Evolutionary conservation across 2,113 vertebrate genomes (phyloP).

Genomic region (Tor tambroides): DNA sequence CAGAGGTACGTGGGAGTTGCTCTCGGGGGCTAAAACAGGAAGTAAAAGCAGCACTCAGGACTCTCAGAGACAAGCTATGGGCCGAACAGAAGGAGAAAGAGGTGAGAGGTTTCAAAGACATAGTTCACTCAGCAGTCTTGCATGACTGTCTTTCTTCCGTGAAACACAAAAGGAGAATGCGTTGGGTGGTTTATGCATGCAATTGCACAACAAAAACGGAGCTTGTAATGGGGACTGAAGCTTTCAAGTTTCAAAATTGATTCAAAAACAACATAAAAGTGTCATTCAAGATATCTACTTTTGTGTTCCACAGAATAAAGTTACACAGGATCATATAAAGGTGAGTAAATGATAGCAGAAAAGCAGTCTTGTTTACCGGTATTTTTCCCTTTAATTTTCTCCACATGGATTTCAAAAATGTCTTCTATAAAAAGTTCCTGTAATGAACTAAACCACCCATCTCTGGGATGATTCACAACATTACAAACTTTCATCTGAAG

Average conservation of each 20-base stretch:
- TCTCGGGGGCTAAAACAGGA: slow-evolving; percentile 71
- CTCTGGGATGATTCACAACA: slow-evolving; percentile 16
- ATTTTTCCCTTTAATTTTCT: neutral
- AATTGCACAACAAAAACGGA: neutral
- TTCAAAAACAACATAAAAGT: neutral
- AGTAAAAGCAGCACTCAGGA: slow-evolving; percentile 67
- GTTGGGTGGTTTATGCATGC: neutral
- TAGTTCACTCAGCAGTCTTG: neutral
- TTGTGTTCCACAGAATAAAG: slow-evolving; percentile 15
- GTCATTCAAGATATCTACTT: neutral
- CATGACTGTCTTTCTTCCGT: neutral
- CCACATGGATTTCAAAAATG: no score
- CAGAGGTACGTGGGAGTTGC: slow-evolving; percentile 52
- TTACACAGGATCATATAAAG: neutral
- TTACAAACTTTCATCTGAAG: neutral
- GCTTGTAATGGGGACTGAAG: neutral
- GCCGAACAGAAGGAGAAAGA: slow-evolving; percentile 66
- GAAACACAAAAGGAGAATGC: neutral
- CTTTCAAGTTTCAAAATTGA: slow-evolving; percentile 1
- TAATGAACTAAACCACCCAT: no score
- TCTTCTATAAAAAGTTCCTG: neutral
- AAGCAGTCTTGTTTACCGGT: neutral
- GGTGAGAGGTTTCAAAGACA: slow-evolving; percentile 50
- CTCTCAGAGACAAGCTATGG: slow-evolving; percentile 71
- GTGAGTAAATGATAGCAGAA: neutral